These are phyloP conservation scores for Pentalonia nigronervosa DNA, from an alignment of 1,140 invertebrate species.

Conservation along the genomic window DNA sequence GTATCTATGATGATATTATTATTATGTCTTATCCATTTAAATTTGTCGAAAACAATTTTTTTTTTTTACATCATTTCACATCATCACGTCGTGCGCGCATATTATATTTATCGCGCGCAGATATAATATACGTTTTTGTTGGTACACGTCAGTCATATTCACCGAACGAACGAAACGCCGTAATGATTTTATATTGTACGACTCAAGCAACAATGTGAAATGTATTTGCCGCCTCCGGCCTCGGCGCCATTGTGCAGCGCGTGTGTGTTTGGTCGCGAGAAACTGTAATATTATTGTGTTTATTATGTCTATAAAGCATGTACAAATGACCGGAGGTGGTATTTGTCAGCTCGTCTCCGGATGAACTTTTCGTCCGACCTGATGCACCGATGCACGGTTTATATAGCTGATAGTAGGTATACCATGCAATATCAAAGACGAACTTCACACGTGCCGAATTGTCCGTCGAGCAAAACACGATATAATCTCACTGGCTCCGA, in stretches of 20 bases:
- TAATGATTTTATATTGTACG: neutral
- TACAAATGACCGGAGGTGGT: neutral
- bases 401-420: neutral
- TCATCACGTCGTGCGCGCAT: neutral
- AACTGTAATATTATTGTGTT: slow-evolving; percentile 18
- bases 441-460: neutral
- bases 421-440: neutral
- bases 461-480: neutral
- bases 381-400: neutral
- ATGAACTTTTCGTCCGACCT: neutral
- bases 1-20: neutral
- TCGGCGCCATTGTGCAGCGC: neutral
- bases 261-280: neutral
- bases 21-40: neutral
- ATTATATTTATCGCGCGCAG: neutral
- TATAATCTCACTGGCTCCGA: neutral
- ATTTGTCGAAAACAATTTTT: neutral
- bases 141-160: neutral
- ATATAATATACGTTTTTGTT: neutral
- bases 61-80: neutral
- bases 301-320: neutral
- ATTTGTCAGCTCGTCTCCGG: neutral
- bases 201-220: neutral
- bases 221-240: neutral
- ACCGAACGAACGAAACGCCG: neutral